These are phyloP conservation scores for Arremon aurantiirostris DNA, from an alignment of 2,797 vertebrate species.

Conservation along the genomic window DNA sequence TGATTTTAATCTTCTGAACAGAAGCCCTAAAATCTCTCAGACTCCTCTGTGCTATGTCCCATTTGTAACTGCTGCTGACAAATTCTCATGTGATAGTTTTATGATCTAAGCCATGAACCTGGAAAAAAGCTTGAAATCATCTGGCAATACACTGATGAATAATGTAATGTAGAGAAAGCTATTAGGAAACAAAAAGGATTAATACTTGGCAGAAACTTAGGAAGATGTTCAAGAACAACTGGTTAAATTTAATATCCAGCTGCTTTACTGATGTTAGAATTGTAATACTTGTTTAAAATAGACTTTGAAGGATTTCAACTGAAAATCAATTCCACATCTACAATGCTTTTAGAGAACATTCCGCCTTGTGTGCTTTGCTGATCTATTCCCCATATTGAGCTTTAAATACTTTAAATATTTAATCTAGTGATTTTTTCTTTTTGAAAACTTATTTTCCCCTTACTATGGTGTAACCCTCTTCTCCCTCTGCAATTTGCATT, in stretches of 20 bases:
- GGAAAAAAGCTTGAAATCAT: slow-evolving; percentile 34
- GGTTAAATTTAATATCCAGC: slow-evolving; percentile 62
- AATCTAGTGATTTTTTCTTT: neutral
- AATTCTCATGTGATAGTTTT: slow-evolving; percentile 41
- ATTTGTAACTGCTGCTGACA: slow-evolving; percentile 35
- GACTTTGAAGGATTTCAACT: slow-evolving; percentile 57
- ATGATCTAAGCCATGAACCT: slow-evolving; percentile 41
- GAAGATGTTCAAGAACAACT: slow-evolving; percentile 48
- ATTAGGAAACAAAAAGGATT: slow-evolving; percentile 51
- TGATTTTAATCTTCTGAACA: slow-evolving; percentile 24
- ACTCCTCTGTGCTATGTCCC: neutral
- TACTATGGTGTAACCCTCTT: neutral
- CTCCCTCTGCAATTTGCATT: slow-evolving; percentile 9
- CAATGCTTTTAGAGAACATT: neutral
- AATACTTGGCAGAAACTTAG: slow-evolving; percentile 48
- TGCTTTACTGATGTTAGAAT: slow-evolving; percentile 44
- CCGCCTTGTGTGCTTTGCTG: neutral
- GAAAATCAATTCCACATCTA: slow-evolving; percentile 47
- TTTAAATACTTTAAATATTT: slow-evolving; percentile 48
- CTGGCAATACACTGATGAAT: slow-evolving; percentile 23
- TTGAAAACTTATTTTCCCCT: neutral
- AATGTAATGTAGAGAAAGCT: slow-evolving; percentile 33
- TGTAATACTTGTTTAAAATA: slow-evolving; percentile 50
- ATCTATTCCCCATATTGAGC: slow-evolving; percentile 11
- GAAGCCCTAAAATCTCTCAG: slow-evolving; percentile 5